Evolutionary conservation across 2,888 invertebrate species (phyloP).

Genomic region (Stenolophus ochropezus): DNA sequence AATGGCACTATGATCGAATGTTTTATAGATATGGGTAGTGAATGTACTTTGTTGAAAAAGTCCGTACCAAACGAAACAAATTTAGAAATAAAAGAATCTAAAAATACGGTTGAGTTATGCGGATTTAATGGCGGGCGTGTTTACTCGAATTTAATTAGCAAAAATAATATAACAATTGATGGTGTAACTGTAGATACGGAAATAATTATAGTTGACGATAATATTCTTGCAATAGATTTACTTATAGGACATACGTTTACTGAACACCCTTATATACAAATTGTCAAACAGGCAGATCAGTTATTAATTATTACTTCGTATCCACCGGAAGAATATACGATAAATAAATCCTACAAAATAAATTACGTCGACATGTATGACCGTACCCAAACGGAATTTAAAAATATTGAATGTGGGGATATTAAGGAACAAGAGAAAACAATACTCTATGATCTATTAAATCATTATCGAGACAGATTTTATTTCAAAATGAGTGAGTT

Average conservation of each 20-base stretch:
- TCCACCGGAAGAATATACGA: too few relatives aligned
- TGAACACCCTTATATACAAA: neutral
- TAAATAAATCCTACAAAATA: too few relatives aligned
- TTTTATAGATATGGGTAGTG: neutral
- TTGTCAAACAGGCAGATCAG: neutral
- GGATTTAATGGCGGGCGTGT: neutral
- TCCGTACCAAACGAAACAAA: neutral
- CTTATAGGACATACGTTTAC: neutral
- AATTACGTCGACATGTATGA: too few relatives aligned
- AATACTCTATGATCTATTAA: neutral
- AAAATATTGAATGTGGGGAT: too few relatives aligned
- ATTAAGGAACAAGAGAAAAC: neutral
- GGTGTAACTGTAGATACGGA: neutral
- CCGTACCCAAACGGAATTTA: too few relatives aligned
- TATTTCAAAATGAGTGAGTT: too few relatives aligned
- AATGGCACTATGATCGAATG: neutral
- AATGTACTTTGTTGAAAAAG: neutral
- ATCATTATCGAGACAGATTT: neutral
- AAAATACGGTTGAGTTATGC: neutral
- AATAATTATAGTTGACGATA: neutral
- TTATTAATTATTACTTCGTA: neutral
- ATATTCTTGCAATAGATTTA: neutral
- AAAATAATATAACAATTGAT: neutral
- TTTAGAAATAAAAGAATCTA: too few relatives aligned
- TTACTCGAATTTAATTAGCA: neutral